phyloP scores from a whole-genome alignment of 2,888 invertebrate genomes.

The Molanna angustata region DNA sequence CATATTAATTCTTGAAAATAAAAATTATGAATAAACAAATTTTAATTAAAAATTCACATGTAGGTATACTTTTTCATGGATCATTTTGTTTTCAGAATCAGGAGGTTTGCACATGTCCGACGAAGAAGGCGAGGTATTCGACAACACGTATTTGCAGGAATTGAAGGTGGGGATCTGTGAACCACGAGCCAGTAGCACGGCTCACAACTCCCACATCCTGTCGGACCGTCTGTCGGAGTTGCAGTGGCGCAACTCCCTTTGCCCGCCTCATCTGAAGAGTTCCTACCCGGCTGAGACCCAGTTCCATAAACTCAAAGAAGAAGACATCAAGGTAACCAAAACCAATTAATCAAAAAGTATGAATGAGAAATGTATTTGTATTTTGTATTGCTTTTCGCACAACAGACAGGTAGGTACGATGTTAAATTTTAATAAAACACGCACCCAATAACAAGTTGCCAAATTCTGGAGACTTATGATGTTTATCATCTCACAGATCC shows the following conservation, averaged over 20 bases:
- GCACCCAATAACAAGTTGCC: too few relatives aligned
- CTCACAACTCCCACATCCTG: slow-evolving; percentile 37
- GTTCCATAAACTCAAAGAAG: slow-evolving; percentile 61
- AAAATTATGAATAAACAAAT: not conserved
- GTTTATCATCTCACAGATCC: too few relatives aligned
- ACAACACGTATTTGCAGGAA: slow-evolving; percentile 73
- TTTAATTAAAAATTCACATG: not conserved
- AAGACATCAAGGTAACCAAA: slow-evolving; percentile 61
- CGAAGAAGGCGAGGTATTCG: slow-evolving; percentile 82
- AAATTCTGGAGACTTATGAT: too few relatives aligned
- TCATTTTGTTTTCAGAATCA: slow-evolving; percentile 37
- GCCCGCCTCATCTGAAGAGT: slow-evolving; percentile 81
- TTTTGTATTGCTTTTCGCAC: too few relatives aligned
- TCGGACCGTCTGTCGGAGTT: slow-evolving; percentile 62
- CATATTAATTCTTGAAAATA: not conserved
- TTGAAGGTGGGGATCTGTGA: slow-evolving; percentile 59
- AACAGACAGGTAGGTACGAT: too few relatives aligned
- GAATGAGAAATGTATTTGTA: too few relatives aligned
- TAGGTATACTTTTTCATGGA: not conserved
- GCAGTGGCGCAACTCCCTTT: slow-evolving; percentile 75
- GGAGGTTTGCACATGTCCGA: slow-evolving; percentile 72
- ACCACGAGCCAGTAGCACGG: slow-evolving; percentile 37
- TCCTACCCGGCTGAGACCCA: slow-evolving; percentile 82
- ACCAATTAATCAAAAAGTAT: too few relatives aligned
- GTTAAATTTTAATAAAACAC: too few relatives aligned